These are phyloP conservation scores for Odontesthes bonariensis DNA, from an alignment of 2,113 vertebrate species.

Conservation along the genomic window DNA sequence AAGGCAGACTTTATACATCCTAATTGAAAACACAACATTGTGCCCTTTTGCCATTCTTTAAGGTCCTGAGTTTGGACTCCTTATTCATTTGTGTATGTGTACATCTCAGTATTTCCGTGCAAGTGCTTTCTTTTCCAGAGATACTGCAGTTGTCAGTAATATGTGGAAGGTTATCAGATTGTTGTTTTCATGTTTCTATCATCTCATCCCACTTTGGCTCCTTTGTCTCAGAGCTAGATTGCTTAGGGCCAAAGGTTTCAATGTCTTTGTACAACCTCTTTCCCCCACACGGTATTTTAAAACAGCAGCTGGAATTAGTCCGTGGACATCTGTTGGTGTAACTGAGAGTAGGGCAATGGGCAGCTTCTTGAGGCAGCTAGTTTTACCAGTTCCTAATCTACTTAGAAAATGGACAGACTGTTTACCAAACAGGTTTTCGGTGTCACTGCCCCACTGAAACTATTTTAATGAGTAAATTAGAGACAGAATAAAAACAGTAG, in stretches of 20 bases:
- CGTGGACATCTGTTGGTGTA: slow-evolving; percentile 73
- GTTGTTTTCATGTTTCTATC: slow-evolving; percentile 6
- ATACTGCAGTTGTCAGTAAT: neutral
- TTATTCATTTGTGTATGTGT: slow-evolving; percentile 5
- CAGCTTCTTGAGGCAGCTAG: slow-evolving; percentile 53
- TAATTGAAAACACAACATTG: slow-evolving; percentile 80
- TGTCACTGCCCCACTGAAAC: slow-evolving; percentile 48
- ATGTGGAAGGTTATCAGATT: neutral
- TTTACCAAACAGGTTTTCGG: slow-evolving; percentile 62
- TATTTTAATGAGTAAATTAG: slow-evolving; percentile 58
- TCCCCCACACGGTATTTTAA: slow-evolving; percentile 38
- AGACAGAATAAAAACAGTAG: slow-evolving; percentile 37
- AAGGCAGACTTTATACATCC: slow-evolving; percentile 46
- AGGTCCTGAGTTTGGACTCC: neutral
- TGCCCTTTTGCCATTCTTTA: slow-evolving; percentile 52
- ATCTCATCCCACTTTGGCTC: slow-evolving; percentile 5
- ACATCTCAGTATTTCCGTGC: slow-evolving; percentile 3
- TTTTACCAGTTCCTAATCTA: slow-evolving; percentile 48
- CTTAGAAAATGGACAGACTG: slow-evolving; percentile 39
- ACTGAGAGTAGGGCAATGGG: slow-evolving; percentile 19
- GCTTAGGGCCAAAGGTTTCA: slow-evolving; percentile 53
- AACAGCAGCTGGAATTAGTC: slow-evolving; percentile 70
- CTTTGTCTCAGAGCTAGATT: slow-evolving; percentile 34
- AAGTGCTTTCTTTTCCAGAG: neutral
- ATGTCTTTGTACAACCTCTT: slow-evolving; percentile 65